These are phyloP conservation scores for Graptemys geographica DNA, from an alignment of 2,797 vertebrate species.

Conservation along the genomic window DNA sequence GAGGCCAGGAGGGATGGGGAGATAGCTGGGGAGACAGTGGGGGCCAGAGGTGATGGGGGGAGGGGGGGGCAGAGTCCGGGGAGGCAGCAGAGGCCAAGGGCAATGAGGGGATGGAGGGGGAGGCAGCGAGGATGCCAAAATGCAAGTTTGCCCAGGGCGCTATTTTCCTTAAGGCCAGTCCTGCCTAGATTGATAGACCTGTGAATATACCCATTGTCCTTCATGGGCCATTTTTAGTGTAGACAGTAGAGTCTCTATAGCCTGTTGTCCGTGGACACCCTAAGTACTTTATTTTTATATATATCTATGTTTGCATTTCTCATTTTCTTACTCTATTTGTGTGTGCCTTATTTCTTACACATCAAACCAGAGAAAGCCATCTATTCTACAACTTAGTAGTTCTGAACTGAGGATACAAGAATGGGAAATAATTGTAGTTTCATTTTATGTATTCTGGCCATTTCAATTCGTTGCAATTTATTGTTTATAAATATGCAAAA, in stretches of 20 bases:
- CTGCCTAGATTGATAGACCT: neutral
- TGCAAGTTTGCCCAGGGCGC: no score
- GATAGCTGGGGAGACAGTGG: neutral
- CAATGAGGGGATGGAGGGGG: neutral
- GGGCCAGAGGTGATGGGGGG: neutral
- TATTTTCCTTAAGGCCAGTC: no score
- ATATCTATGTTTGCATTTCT: neutral
- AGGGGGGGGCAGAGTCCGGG: neutral
- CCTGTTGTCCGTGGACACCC: neutral
- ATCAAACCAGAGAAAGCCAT: neutral
- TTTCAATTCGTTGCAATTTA: neutral
- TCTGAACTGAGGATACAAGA: neutral
- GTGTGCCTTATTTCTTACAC: neutral
- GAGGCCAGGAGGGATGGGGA: no score
- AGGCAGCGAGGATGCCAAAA: neutral
- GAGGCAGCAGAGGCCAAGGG: neutral
- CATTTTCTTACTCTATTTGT: neutral
- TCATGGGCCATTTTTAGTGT: neutral
- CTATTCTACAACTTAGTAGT: neutral
- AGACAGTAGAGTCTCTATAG: neutral
- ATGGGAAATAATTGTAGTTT: neutral
- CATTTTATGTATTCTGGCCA: neutral
- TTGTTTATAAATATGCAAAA: neutral
- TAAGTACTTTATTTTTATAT: neutral
- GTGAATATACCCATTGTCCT: neutral